phyloP scores from a whole-genome alignment of 1,140 invertebrate species.

The Caerostris darwini region DNA sequence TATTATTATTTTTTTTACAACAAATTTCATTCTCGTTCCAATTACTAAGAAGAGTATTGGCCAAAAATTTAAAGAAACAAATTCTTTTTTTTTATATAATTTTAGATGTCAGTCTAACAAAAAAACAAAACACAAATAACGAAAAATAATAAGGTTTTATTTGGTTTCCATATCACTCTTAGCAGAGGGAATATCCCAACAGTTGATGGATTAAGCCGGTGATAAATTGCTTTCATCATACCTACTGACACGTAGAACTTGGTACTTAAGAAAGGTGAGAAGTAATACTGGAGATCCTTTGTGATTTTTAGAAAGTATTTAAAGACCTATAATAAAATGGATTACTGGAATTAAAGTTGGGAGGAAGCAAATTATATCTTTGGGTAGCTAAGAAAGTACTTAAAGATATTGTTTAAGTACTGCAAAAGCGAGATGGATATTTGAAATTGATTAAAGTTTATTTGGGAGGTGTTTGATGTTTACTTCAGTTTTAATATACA shows the following conservation, averaged over 20 bases:
- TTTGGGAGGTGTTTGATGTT: neutral
- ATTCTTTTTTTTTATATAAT: too few relatives aligned
- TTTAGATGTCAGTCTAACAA: too few relatives aligned
- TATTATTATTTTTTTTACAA: too few relatives aligned
- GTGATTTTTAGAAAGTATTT: neutral
- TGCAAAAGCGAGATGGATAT: neutral
- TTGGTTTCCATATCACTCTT: neutral
- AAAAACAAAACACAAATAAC: too few relatives aligned
- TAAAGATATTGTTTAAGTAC: slow-evolving; percentile 16
- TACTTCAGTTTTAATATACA: neutral
- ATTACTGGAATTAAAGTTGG: slow-evolving; percentile 32
- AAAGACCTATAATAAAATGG: slow-evolving; percentile 28
- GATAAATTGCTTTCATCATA: slow-evolving; percentile 44
- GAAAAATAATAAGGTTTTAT: neutral
- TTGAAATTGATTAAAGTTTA: slow-evolving; percentile 29
- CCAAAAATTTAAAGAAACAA: too few relatives aligned
- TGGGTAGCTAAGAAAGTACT: neutral
- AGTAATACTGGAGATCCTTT: neutral
- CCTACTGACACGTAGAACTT: slow-evolving; percentile 18
- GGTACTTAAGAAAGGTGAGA: neutral
- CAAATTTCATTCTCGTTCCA: too few relatives aligned
- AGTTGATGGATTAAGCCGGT: slow-evolving; percentile 31
- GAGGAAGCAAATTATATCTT: neutral
- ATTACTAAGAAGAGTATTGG: too few relatives aligned
- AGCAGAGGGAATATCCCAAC: neutral